Conservation (phyloP, 2,888 invertebrate species). For the Epinotia brunnichana region DNA sequence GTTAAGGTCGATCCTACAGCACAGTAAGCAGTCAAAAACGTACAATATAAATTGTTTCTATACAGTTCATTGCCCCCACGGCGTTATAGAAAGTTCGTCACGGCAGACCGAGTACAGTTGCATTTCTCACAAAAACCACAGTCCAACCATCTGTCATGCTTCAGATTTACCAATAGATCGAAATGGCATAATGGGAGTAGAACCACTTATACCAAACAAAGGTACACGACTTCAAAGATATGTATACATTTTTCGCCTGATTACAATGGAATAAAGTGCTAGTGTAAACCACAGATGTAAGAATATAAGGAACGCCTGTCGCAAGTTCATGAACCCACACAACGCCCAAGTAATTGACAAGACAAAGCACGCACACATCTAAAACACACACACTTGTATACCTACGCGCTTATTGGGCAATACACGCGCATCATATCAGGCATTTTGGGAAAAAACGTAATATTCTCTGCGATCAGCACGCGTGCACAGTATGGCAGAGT, state of each 20-base stretch:
- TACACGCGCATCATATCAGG: too few species aligned
- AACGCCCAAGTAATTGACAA: too few species aligned
- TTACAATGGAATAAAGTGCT: too few species aligned
- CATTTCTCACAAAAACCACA: slow-evolving; percentile 17
- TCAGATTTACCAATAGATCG: not conserved
- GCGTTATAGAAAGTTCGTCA: slow-evolving; percentile 32
- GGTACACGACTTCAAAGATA: not conserved
- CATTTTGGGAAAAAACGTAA: too few species aligned
- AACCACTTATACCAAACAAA: not conserved
- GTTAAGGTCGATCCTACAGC: not conserved
- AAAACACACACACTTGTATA: too few species aligned
- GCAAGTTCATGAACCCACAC: too few species aligned
- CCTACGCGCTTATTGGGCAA: too few species aligned
- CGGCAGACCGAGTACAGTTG: slow-evolving; percentile 12
- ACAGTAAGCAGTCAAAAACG: not conserved
- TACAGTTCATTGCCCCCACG: slow-evolving; percentile 10
- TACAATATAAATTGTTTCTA: not conserved
- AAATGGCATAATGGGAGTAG: not conserved
- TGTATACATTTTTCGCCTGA: not conserved
- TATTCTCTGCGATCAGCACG: too few species aligned
- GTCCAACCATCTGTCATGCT: slow-evolving; percentile 8
- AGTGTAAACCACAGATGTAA: too few species aligned
- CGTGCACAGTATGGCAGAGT: too few species aligned
- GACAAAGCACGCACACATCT: too few species aligned
- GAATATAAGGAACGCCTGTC: too few species aligned